phyloP scores from a whole-genome alignment of 2,113 vertebrate species.

The Callaeas wilsoni region DNA sequence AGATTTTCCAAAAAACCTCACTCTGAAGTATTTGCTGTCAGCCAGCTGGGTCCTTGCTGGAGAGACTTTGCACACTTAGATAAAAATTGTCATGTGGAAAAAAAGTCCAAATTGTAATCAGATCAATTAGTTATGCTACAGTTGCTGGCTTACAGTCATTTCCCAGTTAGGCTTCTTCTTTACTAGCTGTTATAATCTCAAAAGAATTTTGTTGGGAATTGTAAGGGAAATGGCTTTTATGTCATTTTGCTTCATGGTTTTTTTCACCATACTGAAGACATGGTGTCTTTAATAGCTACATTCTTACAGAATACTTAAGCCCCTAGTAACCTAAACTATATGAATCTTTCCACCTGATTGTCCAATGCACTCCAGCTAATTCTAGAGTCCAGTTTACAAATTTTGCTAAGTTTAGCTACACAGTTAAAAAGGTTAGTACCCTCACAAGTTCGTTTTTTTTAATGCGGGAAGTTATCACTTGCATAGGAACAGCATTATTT shows the following conservation, averaged over 20 bases:
- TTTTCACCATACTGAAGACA: background rate
- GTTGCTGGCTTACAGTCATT: background rate
- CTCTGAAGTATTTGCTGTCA: background rate
- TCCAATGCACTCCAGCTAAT: background rate
- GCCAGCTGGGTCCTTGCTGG: background rate
- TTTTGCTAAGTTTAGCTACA: background rate
- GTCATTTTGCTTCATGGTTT: background rate
- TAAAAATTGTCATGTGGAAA: background rate
- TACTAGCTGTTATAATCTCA: background rate
- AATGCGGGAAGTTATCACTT: accelerated
- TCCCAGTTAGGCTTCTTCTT: background rate
- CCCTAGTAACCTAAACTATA: background rate
- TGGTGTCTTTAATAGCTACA: background rate
- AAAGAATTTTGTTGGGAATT: background rate
- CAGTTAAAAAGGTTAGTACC: background rate
- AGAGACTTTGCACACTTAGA: background rate
- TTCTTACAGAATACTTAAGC: background rate
- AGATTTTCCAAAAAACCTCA: background rate
- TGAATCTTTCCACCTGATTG: background rate
- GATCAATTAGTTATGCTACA: constrained; percentile 5
- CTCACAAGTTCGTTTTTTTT: background rate
- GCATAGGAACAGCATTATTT: background rate
- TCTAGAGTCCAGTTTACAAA: background rate
- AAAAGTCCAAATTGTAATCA: background rate
- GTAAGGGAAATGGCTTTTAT: background rate